Conservation (phyloP, 1,140 invertebrate genomes). For the Scaptomyza pallida region DNA sequence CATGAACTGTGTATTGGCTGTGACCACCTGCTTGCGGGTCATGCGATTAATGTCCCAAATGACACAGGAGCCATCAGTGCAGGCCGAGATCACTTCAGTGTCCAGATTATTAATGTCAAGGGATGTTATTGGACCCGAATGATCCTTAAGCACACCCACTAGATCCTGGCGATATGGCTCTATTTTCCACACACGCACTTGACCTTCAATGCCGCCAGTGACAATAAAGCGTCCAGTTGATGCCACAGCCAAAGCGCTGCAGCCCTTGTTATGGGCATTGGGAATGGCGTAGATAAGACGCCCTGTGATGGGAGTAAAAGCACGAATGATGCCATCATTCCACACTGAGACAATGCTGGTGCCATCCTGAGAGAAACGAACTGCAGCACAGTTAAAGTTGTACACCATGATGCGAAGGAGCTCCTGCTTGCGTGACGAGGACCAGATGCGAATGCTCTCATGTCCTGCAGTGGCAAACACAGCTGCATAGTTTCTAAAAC, state of each 20-base stretch:
- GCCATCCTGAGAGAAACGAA: conserved; percentile 92
- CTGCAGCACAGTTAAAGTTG: conserved; percentile 92
- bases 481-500: conserved; percentile 88
- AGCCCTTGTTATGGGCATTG: conserved; percentile 93
- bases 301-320: conserved; percentile 93
- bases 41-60: conserved; percentile 93
- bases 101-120: conserved; percentile 91
- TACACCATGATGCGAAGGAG: conserved; percentile 92
- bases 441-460: conserved; percentile 94
- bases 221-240: conserved; percentile 89
- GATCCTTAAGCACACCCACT: conserved; percentile 92
- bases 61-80: conserved; percentile 95
- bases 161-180: conserved; percentile 87
- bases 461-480: conserved; percentile 94
- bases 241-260: conserved; percentile 87
- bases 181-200: conserved; percentile 91
- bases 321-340: conserved; percentile 94
- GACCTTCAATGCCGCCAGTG: conserved; percentile 94
- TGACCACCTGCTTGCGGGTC: conserved; percentile 91
- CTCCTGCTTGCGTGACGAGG: conserved; percentile 89
- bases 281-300: conserved; percentile 91
- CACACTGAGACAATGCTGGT: conserved; percentile 91
- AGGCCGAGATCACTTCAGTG: conserved; percentile 92
- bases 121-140: conserved; percentile 93
- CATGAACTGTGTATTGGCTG: conserved; percentile 95